These are phyloP conservation scores for Epizoanthus fatuus DNA, from an alignment of 92 coral and sea anemone genomes.

Conservation along the genomic window DNA sequence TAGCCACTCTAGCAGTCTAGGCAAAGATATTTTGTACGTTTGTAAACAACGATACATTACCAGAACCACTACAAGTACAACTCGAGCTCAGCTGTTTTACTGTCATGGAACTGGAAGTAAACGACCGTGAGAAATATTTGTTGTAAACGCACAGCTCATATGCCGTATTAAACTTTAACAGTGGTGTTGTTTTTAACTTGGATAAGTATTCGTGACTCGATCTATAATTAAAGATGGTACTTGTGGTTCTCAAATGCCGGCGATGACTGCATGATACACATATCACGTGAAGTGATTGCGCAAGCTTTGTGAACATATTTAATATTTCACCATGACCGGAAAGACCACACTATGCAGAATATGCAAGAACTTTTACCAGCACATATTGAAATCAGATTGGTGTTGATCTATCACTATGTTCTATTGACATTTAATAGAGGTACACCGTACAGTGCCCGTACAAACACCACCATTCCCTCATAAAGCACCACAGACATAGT, in stretches of 20 bases:
- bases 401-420: too few relatives aligned
- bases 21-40: not conserved
- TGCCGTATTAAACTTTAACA: too few relatives aligned
- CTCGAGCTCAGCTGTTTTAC: constrained; percentile 48
- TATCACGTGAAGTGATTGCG: constrained; percentile 26
- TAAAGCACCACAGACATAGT: too few relatives aligned
- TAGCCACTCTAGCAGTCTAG: too few relatives aligned
- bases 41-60: constrained; percentile 15
- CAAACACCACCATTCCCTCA: too few relatives aligned
- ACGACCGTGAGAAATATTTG: too few relatives aligned
- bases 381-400: not conserved
- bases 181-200: not conserved
- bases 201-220: not conserved
- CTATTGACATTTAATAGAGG: too few relatives aligned
- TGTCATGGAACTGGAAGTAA: constrained; percentile 8
- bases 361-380: not conserved
- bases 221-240: not conserved
- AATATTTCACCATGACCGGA: too few relatives aligned
- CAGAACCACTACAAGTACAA: not conserved
- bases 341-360: not conserved
- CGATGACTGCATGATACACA: constrained; percentile 4
- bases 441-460: too few relatives aligned
- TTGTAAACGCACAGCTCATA: too few relatives aligned
- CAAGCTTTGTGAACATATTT: not conserved
- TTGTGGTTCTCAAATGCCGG: constrained; percentile 5